Evolutionary conservation across 1,140 invertebrate genomes (phyloP).

Genomic region (Zaprionus capensis): DNA sequence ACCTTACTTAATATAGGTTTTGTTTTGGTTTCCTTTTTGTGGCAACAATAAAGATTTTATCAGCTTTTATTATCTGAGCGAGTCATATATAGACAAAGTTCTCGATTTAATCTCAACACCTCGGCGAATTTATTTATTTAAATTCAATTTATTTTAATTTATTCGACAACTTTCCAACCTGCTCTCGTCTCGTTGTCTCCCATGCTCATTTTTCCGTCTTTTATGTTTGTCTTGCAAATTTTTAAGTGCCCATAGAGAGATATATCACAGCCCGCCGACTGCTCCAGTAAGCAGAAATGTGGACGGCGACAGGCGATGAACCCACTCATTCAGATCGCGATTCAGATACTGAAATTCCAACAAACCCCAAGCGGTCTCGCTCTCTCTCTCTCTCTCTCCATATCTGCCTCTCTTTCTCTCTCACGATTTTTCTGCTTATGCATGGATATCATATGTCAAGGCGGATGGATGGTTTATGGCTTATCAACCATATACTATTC

Average conservation of each 20-base stretch:
- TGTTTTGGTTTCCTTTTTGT: not conserved
- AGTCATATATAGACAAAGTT: constrained; percentile 3
- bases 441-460: constrained; percentile 68
- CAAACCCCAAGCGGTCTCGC: not conserved
- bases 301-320: constrained; percentile 22
- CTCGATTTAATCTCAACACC: constrained; percentile 12
- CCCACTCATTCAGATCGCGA: constrained; percentile 33
- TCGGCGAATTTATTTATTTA: constrained; percentile 27
- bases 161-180: constrained; percentile 26
- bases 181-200: constrained; percentile 13
- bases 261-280: constrained; percentile 2
- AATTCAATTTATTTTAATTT: constrained; percentile 31
- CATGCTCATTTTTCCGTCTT: constrained; percentile 5
- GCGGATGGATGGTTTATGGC: constrained; percentile 62
- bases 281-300: constrained; percentile 55
- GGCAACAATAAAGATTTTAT: constrained; percentile 7
- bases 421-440: constrained; percentile 11
- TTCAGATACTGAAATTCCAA: constrained; percentile 32
- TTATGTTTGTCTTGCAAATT: constrained; percentile 35
- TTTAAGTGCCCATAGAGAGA: constrained; percentile 10
- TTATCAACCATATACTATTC: constrained; percentile 57
- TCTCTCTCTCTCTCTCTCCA: not conserved
- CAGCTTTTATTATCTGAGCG: constrained; percentile 7
- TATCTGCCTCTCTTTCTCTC: not conserved
- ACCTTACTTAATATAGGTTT: not conserved